phyloP scores from a whole-genome alignment of 2,888 invertebrate species.

The Caenorhabditis afra region DNA sequence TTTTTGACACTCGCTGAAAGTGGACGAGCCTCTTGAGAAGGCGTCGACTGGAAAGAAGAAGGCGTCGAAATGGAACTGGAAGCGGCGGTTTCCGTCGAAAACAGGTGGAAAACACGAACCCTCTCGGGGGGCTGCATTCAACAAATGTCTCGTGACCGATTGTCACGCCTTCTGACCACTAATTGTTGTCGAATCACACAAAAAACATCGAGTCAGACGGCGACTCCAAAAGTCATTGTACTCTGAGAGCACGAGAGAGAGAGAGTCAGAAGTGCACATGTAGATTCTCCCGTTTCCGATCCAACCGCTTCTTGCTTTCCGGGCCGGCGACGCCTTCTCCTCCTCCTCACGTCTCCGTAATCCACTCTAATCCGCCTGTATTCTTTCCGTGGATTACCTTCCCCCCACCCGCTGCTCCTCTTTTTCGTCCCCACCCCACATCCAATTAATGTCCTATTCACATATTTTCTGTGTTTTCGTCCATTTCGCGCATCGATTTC shows the following conservation, averaged over 20 bases:
- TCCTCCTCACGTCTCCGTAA: constrained; percentile 12
- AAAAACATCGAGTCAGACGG: constrained; percentile 6
- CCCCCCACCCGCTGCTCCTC: constrained; percentile 22
- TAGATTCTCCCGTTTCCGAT: too few relatives aligned
- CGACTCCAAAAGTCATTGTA: too few relatives aligned
- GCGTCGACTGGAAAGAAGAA: too few relatives aligned
- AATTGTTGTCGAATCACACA: not conserved
- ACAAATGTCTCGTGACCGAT: not conserved
- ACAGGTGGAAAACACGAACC: too few relatives aligned
- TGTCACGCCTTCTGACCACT: constrained; percentile 2
- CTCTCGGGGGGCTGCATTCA: too few relatives aligned
- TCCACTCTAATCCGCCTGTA: constrained; percentile 52
- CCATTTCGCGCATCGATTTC: constrained; percentile 1
- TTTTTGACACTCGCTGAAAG: too few relatives aligned
- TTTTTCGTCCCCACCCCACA: constrained; percentile 15
- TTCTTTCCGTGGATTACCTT: constrained; percentile 44
- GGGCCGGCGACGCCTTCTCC: constrained; percentile 9
- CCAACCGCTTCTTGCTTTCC: not conserved
- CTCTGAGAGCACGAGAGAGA: not conserved
- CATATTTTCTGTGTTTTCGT: constrained; percentile 13
- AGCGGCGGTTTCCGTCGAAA: too few relatives aligned
- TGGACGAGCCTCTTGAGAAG: too few relatives aligned
- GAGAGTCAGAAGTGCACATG: too few relatives aligned
- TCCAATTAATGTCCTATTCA: constrained; percentile 47
- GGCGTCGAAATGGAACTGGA: too few relatives aligned